phyloP scores from a whole-genome alignment of 1,140 invertebrate species.

The Holcopasites calliopsidis region DNA sequence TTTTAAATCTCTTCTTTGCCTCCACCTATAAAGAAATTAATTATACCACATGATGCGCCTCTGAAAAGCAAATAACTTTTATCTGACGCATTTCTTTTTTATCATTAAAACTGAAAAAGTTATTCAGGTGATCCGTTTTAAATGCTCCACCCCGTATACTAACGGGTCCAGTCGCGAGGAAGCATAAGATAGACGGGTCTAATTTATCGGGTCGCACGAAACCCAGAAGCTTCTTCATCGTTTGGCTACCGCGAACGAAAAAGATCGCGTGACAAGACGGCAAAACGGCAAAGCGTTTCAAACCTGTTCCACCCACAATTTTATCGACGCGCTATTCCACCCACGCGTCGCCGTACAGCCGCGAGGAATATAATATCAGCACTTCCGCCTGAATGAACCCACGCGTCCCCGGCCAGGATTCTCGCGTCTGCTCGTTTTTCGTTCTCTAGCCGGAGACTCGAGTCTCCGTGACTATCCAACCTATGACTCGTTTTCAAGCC shows the following conservation, averaged over 20 bases:
- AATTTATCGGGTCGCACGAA: neutral
- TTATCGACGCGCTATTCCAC: conserved; percentile 25
- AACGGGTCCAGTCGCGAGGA: too few relatives aligned
- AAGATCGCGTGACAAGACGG: neutral
- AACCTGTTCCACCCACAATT: conserved; percentile 16
- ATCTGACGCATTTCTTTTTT: too few relatives aligned
- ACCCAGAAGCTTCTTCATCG: neutral
- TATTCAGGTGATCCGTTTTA: too few relatives aligned
- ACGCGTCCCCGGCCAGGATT: conserved; percentile 41
- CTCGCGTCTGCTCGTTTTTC: neutral
- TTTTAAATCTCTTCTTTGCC: too few relatives aligned
- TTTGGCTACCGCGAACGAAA: neutral
- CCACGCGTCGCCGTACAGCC: conserved; percentile 14
- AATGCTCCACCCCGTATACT: too few relatives aligned
- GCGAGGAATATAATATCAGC: conserved; percentile 24
- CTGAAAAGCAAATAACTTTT: too few relatives aligned
- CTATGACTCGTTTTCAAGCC: conserved; percentile 13
- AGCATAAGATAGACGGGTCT: neutral
- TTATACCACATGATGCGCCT: too few relatives aligned
- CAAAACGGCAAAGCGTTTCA: neutral
- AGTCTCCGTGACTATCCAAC: neutral
- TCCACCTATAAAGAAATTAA: too few relatives aligned
- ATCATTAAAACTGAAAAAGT: too few relatives aligned
- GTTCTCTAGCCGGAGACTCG: neutral
- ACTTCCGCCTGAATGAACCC: conserved; percentile 59